Conservation (phyloP, 2,888 invertebrate genomes). For the Eupithecia tripunctaria region DNA sequence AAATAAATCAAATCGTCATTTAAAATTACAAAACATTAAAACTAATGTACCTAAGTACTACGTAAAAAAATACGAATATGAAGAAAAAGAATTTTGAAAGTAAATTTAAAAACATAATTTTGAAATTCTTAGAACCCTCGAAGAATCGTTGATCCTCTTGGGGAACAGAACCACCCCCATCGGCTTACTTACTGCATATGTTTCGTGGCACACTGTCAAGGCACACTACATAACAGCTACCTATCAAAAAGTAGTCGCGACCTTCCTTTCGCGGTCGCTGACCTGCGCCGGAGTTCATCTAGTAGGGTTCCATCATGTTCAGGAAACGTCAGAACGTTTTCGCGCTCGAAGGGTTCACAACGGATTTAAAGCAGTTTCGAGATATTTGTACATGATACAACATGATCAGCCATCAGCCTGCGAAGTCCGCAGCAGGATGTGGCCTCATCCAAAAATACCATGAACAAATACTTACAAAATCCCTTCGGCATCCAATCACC, state of each 20-base stretch:
- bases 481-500: not conserved
- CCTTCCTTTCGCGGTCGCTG: not conserved
- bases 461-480: not conserved
- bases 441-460: not conserved
- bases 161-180: no score
- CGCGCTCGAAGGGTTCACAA: not conserved
- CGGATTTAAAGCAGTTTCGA: not conserved
- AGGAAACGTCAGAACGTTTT: not conserved
- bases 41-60: no score
- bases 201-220: not conserved
- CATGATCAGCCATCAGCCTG: not conserved
- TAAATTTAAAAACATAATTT: no score
- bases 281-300: not conserved
- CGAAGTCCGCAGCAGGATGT: slow-evolving; percentile 2
- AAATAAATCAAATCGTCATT: no score
- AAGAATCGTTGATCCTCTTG: no score
- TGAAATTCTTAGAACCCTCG: no score
- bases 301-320: not conserved
- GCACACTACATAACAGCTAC: not conserved
- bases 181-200: no score
- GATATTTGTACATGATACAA: not conserved
- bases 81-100: no score
- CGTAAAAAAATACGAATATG: no score
- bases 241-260: not conserved
- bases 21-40: no score